A percentile compares a stretch with the other conserved stretches of the same genome.
These are phyloP conservation scores for Alcedo quadribrachys DNA, from an alignment of 2,797 vertebrate species.

Conservation along the genomic window DNA sequence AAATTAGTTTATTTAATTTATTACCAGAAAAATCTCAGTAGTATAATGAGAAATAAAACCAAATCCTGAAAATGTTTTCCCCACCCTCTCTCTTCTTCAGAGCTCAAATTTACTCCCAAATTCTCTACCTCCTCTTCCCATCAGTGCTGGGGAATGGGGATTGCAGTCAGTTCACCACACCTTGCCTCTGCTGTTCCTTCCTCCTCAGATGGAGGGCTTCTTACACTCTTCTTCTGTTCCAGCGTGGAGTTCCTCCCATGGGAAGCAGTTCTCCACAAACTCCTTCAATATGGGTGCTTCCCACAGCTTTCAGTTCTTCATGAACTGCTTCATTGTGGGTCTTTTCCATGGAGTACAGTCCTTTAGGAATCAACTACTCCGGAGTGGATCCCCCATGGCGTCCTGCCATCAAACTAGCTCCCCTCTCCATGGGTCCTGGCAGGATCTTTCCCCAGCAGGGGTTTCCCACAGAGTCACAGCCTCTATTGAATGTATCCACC, in stretches of 20 bases:
- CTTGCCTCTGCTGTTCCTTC: rapidly evolving
- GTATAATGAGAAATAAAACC: background rate
- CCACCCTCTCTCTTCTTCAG: background rate
- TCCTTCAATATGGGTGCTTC: background rate
- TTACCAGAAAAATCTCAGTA: background rate
- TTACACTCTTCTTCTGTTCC: background rate
- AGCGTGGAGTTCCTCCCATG: background rate
- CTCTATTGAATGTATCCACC: background rate
- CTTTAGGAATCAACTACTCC: background rate
- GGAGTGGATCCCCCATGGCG: too few relatives aligned
- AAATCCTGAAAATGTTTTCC: background rate
- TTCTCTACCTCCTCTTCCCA: background rate
- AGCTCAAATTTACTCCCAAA: background rate
- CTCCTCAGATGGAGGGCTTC: background rate
- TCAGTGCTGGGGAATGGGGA: rapidly evolving
- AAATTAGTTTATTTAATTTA: background rate
- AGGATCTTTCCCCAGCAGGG: background rate
- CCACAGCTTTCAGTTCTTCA: background rate
- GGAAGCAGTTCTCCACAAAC: background rate
- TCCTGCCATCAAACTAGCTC: background rate
- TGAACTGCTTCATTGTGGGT: background rate
- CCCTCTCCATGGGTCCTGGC: background rate
- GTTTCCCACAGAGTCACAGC: background rate
- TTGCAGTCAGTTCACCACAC: background rate
- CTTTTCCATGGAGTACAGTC: background rate